A percentile compares a stretch with the other conserved stretches of the same genome.
These are phyloP conservation scores for Tetheella fluctuosa DNA, from an alignment of 2,888 invertebrate species.

Conservation along the genomic window DNA sequence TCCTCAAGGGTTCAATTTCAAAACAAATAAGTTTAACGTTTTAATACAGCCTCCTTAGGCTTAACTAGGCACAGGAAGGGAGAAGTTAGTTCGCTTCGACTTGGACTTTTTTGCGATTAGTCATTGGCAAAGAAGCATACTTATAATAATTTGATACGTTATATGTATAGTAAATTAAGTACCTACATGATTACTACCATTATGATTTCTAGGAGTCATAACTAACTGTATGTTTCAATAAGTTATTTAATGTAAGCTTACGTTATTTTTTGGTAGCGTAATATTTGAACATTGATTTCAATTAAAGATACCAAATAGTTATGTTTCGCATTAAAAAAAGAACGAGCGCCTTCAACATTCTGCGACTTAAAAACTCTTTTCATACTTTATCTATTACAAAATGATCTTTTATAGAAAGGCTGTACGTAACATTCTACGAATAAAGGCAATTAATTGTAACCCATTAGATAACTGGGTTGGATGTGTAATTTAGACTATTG, in stretches of 20 bases:
- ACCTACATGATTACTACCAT: too few relatives aligned
- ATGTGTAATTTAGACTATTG: constrained; percentile 50
- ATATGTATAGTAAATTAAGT: too few relatives aligned
- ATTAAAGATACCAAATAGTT: constrained; percentile 36
- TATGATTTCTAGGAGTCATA: not conserved
- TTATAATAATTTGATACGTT: too few relatives aligned
- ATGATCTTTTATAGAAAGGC: constrained; percentile 36
- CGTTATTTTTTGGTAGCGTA: not conserved
- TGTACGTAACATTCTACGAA: constrained; percentile 30
- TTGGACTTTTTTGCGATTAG: too few relatives aligned
- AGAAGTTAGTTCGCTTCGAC: too few relatives aligned
- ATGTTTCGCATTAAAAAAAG: constrained; percentile 27
- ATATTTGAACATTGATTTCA: constrained; percentile 26
- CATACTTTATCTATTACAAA: constrained; percentile 21
- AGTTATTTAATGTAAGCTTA: not conserved
- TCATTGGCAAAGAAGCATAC: too few relatives aligned
- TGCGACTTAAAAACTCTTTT: not conserved
- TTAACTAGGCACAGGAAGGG: too few relatives aligned
- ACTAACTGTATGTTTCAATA: not conserved
- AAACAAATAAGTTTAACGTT: too few relatives aligned
- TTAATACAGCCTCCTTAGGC: too few relatives aligned
- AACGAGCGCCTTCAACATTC: not conserved
- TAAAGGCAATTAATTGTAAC: constrained; percentile 53
- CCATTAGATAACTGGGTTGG: constrained; percentile 50
- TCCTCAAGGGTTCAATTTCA: too few relatives aligned